These are phyloP conservation scores for Netelia fuscicornis DNA, from an alignment of 2,888 invertebrate species.

Conservation along the genomic window DNA sequence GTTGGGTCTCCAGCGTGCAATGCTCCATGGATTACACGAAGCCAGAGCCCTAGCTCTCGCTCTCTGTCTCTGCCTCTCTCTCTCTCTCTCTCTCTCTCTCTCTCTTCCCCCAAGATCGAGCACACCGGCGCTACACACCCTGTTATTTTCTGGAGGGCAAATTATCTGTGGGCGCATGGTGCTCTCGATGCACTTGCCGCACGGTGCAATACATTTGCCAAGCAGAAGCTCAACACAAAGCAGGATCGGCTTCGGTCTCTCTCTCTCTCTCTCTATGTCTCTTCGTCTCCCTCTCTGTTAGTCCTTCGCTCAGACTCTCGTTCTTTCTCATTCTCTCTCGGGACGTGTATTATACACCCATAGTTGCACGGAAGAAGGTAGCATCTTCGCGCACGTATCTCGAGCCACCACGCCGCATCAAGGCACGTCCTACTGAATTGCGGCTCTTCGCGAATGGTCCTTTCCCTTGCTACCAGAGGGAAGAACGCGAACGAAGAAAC, in stretches of 20 bases:
- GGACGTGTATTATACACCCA: conserved; percentile 67
- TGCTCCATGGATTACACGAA: conserved; percentile 33
- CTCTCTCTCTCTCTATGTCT: background rate
- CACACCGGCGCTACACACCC: conserved; percentile 79
- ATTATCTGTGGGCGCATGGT: conserved; percentile 78
- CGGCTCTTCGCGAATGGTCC: conserved; percentile 78
- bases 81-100: conserved; percentile 20
- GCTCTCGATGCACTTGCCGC: conserved; percentile 82
- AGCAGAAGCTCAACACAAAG: conserved; percentile 46
- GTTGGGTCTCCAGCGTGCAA: conserved; percentile 21
- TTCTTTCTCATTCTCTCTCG: conserved; percentile 32
- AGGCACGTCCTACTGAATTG: conserved; percentile 84
- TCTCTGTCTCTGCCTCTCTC: conserved; percentile 8
- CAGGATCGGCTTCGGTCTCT: conserved; percentile 65
- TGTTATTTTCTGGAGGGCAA: conserved; percentile 83
- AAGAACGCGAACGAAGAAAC: conserved; percentile 48
- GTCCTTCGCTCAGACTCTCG: background rate
- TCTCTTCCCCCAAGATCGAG: conserved; percentile 40
- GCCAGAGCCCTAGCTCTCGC: conserved; percentile 36
- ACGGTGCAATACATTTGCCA: conserved; percentile 47
- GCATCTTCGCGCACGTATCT: conserved; percentile 83
- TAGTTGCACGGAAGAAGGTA: conserved; percentile 82
- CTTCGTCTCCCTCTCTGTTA: too few relatives aligned
- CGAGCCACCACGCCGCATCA: conserved; percentile 83
- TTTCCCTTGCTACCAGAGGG: conserved; percentile 74